phyloP scores from a whole-genome alignment of 1,140 invertebrate species.

The Berghia stephanieae region DNA sequence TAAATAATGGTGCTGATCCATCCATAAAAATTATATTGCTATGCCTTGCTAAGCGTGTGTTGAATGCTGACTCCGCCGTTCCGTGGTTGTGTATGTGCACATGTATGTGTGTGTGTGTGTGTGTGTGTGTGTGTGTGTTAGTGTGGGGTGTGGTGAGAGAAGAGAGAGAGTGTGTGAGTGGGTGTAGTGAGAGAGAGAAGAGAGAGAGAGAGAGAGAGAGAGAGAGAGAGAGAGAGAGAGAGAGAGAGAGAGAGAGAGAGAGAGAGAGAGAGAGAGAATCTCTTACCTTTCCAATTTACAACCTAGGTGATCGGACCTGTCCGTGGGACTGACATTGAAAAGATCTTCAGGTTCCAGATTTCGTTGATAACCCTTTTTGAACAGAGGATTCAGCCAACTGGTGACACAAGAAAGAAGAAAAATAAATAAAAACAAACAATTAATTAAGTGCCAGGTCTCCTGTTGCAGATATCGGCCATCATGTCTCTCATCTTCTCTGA shows the following conservation, averaged over 20 bases:
- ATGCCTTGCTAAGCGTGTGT: no score
- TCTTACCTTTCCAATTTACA: conserved; percentile 53
- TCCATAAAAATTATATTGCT: no score
- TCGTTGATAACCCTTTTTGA: conserved; percentile 55
- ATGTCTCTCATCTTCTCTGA: no score
- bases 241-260: background rate
- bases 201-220: background rate
- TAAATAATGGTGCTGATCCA: no score
- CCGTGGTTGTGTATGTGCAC: background rate
- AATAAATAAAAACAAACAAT: background rate
- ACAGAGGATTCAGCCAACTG: conserved; percentile 62
- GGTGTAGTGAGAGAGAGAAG: background rate
- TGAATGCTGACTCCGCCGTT: no score
- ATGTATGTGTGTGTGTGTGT: conserved; percentile 3
- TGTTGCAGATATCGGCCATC: no score
- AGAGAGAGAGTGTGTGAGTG: background rate
- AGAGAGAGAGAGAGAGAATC: background rate
- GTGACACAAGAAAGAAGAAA: conserved; percentile 23
- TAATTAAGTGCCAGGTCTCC: no score
- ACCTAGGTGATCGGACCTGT: conserved; percentile 53
- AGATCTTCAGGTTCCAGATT: conserved; percentile 56
- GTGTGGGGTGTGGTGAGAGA: no score
- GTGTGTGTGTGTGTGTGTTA: conserved; percentile 16
- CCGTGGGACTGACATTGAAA: conserved; percentile 56
- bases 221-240: conserved; percentile 9